Conservation (phyloP, 37 sponge, comb jelly and placozoan genomes). For the Crambe crambe region DNA sequence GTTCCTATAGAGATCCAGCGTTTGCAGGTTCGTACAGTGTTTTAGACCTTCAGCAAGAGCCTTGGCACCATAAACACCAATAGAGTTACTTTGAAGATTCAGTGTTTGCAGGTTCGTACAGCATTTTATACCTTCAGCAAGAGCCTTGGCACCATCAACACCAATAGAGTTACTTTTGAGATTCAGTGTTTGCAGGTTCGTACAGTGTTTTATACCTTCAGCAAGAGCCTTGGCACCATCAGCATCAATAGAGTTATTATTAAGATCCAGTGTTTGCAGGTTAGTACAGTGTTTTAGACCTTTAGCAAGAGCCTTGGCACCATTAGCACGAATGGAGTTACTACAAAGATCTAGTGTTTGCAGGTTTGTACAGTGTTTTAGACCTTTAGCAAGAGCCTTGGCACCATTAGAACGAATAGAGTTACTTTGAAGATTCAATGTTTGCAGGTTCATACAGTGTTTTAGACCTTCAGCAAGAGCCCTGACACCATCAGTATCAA, state of each 20-base stretch:
- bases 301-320: not conserved
- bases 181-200: not conserved
- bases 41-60: too few relatives aligned
- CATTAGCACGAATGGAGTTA: not conserved
- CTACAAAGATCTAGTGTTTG: not conserved
- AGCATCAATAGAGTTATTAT: not conserved
- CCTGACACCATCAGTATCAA: not conserved
- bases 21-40: too few relatives aligned
- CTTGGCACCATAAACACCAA: too few relatives aligned
- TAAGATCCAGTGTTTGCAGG: not conserved
- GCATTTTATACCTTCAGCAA: too few relatives aligned
- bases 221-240: not conserved
- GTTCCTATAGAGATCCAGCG: not conserved
- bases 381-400: not conserved
- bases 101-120: too few relatives aligned
- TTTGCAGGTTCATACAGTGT: not conserved
- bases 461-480: not conserved
- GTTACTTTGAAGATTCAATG: not conserved
- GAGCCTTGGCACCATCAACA: not conserved
- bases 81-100: too few relatives aligned
- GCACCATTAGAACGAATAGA: not conserved
- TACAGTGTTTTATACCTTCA: not conserved
- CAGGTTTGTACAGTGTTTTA: not conserved
- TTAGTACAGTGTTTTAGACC: not conserved
- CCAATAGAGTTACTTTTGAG: not conserved